Percentiles rank a stretch among this genome's conserved stretches.
phyloP scores from a whole-genome alignment of 2,113 vertebrate species.

The Eptatretus burgeri region DNA sequence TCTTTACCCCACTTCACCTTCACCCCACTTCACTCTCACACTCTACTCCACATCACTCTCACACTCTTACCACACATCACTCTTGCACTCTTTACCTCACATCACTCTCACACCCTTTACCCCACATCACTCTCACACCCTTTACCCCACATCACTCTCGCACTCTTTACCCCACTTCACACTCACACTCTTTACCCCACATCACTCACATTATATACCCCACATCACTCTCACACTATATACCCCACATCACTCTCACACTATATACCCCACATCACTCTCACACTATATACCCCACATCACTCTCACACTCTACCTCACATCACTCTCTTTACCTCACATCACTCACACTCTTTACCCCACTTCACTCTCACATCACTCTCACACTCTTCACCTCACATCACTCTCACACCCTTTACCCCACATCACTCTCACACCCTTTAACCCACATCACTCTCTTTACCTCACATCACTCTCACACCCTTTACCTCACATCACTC shows the following conservation, averaged over 20 bases:
- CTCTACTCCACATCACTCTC: neutral
- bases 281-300: neutral
- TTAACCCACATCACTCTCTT: neutral
- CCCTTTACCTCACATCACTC: neutral
- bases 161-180: neutral
- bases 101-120: neutral
- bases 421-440: neutral
- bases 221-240: neutral
- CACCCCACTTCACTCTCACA: neutral
- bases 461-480: neutral
- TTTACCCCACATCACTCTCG: neutral
- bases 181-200: neutral
- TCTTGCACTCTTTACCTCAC: neutral
- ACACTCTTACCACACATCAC: neutral
- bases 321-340: neutral
- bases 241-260: neutral
- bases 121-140: neutral
- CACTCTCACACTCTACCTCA: neutral
- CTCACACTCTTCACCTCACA: neutral
- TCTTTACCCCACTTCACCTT: neutral
- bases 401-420: neutral
- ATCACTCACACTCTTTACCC: neutral
- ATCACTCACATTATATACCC: neutral
- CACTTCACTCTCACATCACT: neutral
- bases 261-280: neutral